Evolutionary conservation across 1,140 invertebrate species (phyloP), one percentile per base, ranked within the genome.

Genomic region (Drosophila serrata): DNA sequence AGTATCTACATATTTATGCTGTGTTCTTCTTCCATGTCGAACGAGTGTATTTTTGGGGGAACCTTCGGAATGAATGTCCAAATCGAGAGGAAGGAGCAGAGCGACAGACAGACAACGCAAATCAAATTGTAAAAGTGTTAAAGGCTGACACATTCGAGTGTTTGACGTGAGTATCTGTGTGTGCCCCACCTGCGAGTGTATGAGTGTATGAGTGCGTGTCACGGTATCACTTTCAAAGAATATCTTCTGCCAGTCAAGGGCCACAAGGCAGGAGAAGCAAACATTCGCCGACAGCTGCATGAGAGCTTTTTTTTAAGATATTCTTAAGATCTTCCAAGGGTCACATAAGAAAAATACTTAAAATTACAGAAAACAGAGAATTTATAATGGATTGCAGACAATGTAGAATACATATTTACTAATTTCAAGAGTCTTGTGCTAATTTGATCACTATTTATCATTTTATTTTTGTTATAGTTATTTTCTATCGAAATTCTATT

Each of bases 81-180:
- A 76, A 72, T 49, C 45, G 53, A 46, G 37, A 31, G 64, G 45
- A 22, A 55, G 40, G 29, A 68, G 43, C 73, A 35, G n/a, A 19
- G 51, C 73, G 73, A 78, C 73, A 78, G 57, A 24, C 45, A 60
- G 73, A 68, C 73, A 76, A 75, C 56, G 75, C 74, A 78, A 78
- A 78, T 76, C 73, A 78, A 78, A 78, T 72, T 69, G 64, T 78
- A 77, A 78, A 76, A 78, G 75, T 78, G 73, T 78, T 78, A 76
- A 78, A 75, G 73, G 40, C 75, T 78, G 75, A 78, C 75, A 78
- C 75, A 68, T 78, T 76, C 75, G 33, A 78, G 75, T 78, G 75
- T 69, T 77, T 78, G 75, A 76, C 51, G 69, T 1, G 27, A 3
- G 46, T 55, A 55, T 55, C 51, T 55, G 51, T 55, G 56, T 62